Evolutionary conservation across 2,888 invertebrate genomes (phyloP), one percentile per base, ranked within the genome.

Genomic region (Phlogophora meticulosa): DNA sequence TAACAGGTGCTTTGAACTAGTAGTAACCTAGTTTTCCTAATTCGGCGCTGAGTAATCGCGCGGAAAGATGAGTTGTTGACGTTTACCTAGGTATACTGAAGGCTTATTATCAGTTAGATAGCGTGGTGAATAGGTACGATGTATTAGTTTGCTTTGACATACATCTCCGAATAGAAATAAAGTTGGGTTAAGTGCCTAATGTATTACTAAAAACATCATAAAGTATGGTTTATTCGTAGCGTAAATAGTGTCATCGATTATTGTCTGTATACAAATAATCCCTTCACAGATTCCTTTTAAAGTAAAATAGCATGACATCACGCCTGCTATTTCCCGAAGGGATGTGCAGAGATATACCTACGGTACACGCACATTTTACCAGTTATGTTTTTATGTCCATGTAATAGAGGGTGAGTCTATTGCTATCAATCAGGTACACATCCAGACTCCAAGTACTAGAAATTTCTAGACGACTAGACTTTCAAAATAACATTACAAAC

Each of bases 1-100:
- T 45, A 28, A 11, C 53, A 40, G 22, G 48, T 66, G 28, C 48
- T 55, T 42, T 42, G 55, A 67, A 17, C 10, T 49, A 11, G 15
- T 7, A 28, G 11, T 38, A 13, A 66, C 20, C 34, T 32, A 67
- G 40, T 49, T 49, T 68, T 43, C 10, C 15, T 36, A 36, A 51
- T 69, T 43, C 11, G 7, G 36, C 0, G 11, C 13, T 32, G 10
- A 42, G 42, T 69, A 38, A 69, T 49, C 42, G 36, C 17, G 11
- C 17, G 17, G 15, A 36, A 68, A 42, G 22, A 42, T 20, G 10
- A 7, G 38, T 15, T 40, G 52, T 46, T 53, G 32, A 40, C 32
- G 17, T 43, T 56, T 15, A 28, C 15, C 11, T 22, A 32, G 28
- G 13, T n/a, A 24, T 4, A 17, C 7, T 4, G 15, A 66, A 20